phyloP scores from a whole-genome alignment of 2,113 vertebrate genomes.

The Lynx canadensis region DNA sequence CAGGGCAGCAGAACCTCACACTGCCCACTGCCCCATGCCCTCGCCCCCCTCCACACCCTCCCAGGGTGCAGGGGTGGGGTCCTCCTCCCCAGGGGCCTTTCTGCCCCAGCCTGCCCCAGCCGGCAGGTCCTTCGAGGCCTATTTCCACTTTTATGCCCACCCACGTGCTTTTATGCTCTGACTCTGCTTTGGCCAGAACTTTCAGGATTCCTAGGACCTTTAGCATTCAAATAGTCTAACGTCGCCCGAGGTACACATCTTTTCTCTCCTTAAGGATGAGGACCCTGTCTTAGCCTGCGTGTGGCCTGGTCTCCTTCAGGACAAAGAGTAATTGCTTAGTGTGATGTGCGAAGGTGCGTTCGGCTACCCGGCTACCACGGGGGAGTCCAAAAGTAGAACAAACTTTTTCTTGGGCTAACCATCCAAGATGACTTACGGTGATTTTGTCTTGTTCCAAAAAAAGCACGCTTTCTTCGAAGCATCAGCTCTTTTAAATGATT shows the following conservation, averaged over 20 bases:
- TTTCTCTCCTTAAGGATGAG: background rate
- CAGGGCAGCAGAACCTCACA: background rate
- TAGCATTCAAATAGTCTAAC: background rate
- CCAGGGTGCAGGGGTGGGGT: fast-evolving
- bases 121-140: background rate
- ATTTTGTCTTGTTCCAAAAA: slow-evolving; percentile 6
- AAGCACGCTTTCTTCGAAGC: background rate
- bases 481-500: background rate
- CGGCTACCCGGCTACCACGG: background rate
- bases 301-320: background rate
- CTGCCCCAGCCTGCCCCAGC: background rate
- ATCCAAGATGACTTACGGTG: background rate
- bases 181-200: background rate
- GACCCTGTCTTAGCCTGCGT: background rate
- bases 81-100: background rate
- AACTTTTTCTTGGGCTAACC: background rate
- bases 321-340: background rate
- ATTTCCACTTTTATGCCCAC: background rate
- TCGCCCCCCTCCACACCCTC: background rate
- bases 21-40: fast-evolving
- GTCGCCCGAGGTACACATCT: background rate
- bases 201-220: background rate
- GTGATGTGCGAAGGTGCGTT: background rate
- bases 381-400: background rate
- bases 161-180: background rate